Evolutionary conservation across 2,797 vertebrate genomes (phyloP).

Genomic region (Pangasius sanitwongsei): DNA sequence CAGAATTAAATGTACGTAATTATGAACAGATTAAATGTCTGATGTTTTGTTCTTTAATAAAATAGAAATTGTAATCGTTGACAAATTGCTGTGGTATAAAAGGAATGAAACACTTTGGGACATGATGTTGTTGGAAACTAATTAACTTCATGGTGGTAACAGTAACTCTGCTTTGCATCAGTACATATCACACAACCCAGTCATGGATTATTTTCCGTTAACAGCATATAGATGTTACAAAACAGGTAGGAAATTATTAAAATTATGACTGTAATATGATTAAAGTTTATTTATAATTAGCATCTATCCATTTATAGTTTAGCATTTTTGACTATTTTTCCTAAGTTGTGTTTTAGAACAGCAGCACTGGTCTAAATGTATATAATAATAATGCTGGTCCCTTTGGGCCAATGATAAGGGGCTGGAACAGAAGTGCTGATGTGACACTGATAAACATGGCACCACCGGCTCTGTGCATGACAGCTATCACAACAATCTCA

Average conservation of each 20-base stretch:
- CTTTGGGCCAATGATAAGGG: slow-evolving; percentile 27
- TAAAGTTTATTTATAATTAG: background rate
- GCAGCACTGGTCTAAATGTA: background rate
- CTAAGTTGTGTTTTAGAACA: background rate
- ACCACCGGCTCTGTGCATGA: slow-evolving; percentile 53
- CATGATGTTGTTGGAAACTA: background rate
- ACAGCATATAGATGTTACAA: background rate
- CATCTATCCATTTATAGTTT: background rate
- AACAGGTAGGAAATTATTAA: background rate
- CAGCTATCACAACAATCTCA: slow-evolving; percentile 46
- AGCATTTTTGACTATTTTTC: background rate
- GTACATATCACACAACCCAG: background rate
- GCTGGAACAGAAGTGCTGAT: slow-evolving; percentile 60
- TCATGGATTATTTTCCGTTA: background rate
- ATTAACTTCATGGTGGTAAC: background rate
- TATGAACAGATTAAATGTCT: background rate
- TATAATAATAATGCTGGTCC: slow-evolving; percentile 21
- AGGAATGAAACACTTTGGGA: background rate
- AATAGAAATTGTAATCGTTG: background rate
- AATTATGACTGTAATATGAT: background rate
- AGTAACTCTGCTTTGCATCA: background rate
- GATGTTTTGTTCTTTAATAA: background rate
- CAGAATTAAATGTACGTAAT: background rate
- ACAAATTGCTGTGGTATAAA: background rate
- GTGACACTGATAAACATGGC: slow-evolving; percentile 55